Evolutionary conservation across 2,888 invertebrate species (phyloP), one percentile per base, ranked within the genome.

Genomic region (Monopis laevigella): DNA sequence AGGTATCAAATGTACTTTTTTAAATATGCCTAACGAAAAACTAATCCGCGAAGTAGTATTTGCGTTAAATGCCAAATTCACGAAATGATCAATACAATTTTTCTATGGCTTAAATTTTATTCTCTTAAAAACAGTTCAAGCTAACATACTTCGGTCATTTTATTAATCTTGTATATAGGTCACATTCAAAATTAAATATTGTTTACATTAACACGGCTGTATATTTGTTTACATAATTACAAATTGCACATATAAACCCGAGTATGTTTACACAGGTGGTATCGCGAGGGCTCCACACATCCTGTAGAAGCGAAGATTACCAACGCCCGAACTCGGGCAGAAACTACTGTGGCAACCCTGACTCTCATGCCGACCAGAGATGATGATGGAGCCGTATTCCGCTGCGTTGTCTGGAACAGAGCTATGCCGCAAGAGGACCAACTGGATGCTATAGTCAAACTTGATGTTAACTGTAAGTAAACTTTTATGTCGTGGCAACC

Each of bases 391-490:
- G 89, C 92, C 44, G 83, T 85, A 40, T 94, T 89, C 73, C 86
- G 90, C 45, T 96, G 96, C 67, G 89, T 90, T 48, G 94, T 96
- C 40, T 89, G 90, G 84, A 96, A 96, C 77, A 83, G 95, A 35
- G 96, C 95, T 49, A 89, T 96, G 86, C 84, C 88, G 1, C 88
- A 90, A 44, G 90, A 89, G 29, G 86, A 88, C 44, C 91, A 91
- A 51, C 74, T 94, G 48, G 92, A 92, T 54, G 86, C 92, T 11
- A 86, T 86, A 10, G 88, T 94, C 46, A 87, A 88, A 16, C 83
- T 96, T 43, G 90, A 89, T 67, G 95, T 96, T 48, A 93, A 94
- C 75, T 96, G 93, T 93, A 78, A 92, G 92, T 90, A 61, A 45
- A 45, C n/a, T n/a, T n/a, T n/a, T n/a, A n/a, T n/a, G n/a, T n/a